Conservation (phyloP, 2,888 invertebrate genomes). For the Tachystola acroxantha region DNA sequence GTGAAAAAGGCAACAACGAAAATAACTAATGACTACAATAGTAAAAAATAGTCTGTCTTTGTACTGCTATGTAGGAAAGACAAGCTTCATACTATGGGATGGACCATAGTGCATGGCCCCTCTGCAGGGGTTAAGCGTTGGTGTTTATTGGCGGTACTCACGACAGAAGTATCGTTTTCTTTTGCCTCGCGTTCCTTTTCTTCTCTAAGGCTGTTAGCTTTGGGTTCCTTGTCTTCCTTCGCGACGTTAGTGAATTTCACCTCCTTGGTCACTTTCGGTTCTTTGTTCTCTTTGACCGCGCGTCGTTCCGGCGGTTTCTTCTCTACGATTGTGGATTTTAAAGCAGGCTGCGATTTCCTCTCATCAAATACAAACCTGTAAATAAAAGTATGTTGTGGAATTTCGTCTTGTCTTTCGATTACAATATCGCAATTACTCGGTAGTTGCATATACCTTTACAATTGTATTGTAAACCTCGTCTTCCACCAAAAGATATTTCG, state of each 20-base stretch:
- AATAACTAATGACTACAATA: too few species aligned
- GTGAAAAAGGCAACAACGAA: too few species aligned
- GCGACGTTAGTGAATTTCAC: constrained; percentile 28
- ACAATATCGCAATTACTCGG: too few species aligned
- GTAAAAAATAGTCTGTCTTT: too few species aligned
- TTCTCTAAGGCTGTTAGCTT: constrained; percentile 10
- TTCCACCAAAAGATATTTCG: too few species aligned
- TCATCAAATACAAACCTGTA: constrained; percentile 31
- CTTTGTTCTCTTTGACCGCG: constrained; percentile 53
- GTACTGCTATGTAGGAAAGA: too few species aligned
- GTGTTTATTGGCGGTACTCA: constrained; percentile 11
- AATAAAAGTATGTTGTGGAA: not conserved
- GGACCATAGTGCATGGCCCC: too few species aligned
- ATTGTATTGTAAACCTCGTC: too few species aligned
- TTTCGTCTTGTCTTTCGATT: not conserved
- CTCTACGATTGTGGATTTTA: constrained; percentile 33
- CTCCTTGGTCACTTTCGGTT: constrained; percentile 54
- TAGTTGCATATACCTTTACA: too few species aligned
- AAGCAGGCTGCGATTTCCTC: constrained; percentile 30
- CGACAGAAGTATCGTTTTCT: constrained; percentile 25
- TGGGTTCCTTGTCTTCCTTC: constrained; percentile 40
- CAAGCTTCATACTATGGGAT: too few species aligned
- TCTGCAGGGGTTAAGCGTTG: too few species aligned
- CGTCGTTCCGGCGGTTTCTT: constrained; percentile 46
- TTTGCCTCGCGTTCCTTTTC: constrained; percentile 22